phyloP scores from a whole-genome alignment of 2,113 vertebrate species.

The Balaenoptera acutorostrata region DNA sequence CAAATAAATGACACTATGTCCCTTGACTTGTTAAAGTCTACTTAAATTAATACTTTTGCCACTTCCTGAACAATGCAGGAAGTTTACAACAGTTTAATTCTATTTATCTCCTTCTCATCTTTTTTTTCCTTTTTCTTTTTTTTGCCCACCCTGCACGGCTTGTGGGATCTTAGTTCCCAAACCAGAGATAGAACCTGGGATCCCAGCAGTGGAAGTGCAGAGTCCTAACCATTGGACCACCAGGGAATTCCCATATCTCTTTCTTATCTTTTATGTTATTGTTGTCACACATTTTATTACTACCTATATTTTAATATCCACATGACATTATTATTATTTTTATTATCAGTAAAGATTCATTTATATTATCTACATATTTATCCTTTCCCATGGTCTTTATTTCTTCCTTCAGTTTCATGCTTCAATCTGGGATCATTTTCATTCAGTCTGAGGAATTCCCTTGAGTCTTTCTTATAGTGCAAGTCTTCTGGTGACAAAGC shows the following conservation, averaged over 20 bases:
- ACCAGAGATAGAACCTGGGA: too few species aligned
- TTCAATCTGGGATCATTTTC: too few species aligned
- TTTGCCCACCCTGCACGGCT: too few species aligned
- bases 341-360: background rate
- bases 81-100: background rate
- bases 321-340: background rate
- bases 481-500: background rate
- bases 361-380: background rate
- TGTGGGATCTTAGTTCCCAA: too few species aligned
- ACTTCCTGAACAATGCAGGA: background rate
- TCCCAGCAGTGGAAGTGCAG: too few species aligned
- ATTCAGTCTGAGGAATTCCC: background rate
- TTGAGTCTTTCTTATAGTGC: background rate
- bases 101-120: too few species aligned
- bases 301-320: background rate
- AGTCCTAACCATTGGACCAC: too few species aligned
- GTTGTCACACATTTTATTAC: background rate
- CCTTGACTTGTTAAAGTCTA: background rate
- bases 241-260: background rate
- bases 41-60: background rate
- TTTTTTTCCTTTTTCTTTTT: too few species aligned
- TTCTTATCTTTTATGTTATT: background rate
- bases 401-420: background rate
- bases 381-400: background rate
- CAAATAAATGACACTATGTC: background rate